Evolutionary conservation across 2,888 invertebrate species (phyloP), one percentile per base, ranked within the genome.

Genomic region (Melinopterus prodromus): DNA sequence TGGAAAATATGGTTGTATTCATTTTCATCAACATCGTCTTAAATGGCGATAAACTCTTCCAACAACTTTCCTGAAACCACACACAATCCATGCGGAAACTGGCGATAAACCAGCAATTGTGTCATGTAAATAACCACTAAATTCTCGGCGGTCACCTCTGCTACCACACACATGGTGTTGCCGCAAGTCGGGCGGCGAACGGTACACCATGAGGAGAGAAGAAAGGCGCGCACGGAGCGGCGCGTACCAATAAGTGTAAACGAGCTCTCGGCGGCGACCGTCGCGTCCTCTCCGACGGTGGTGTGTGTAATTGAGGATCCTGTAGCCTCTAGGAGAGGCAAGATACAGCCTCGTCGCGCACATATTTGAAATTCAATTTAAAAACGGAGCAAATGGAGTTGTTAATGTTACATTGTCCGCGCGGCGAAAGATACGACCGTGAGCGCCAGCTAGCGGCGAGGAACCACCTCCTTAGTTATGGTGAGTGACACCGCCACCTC

Each of bases 331-430:
- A 53, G 53, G 36, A 35, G 35, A 74, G 74, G 37, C 74, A 36
- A 80, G 78, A 79, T 81, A 81, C 79, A 77, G 81, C 81, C 79
- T 77, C 79, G 77, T 74, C 75, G 78, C 77, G 79, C 80, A 80
- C 80, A 80, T 80, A 83, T 83, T 83, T 83, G 82, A 83, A 83
- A 83, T 82, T 83, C 82, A 83, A 83, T 83, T 83, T 82, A 82
- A 81, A 81, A 80, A 80, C 80, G 79, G 81, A 83, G 83, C 83
- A 83, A 82, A 83, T 82, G 83, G 85, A 85, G 82, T 85, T 85
- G 85, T 88, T 89, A 89, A 89, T 88, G 88, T 90, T 91, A 92
- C 92, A 92, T 92, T 92, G 92, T 92, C 90, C 90, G 90, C 90
- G 89, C 77, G 71, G 78, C 78, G 77, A 77, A 74, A 89, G 89